phyloP scores from a whole-genome alignment of 1,140 invertebrate species.

The Acromyrmex heyeri region DNA sequence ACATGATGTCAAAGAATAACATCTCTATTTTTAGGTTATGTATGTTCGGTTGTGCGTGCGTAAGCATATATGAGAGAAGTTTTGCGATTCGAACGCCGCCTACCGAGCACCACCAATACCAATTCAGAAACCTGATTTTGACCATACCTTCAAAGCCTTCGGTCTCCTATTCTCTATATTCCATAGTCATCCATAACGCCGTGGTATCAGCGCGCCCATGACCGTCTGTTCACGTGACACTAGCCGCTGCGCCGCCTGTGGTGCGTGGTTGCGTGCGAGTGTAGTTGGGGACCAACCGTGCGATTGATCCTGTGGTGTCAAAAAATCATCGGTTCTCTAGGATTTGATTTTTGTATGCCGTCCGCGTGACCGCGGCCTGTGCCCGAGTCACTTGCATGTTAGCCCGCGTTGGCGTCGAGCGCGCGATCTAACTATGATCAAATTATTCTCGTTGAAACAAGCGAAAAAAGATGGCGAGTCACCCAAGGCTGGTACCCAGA shows the following conservation, averaged over 20 bases:
- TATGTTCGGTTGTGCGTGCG: no score
- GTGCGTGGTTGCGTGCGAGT: conserved; percentile 50
- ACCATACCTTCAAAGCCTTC: no score
- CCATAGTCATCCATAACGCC: neutral
- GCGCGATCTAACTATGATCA: conserved; percentile 92
- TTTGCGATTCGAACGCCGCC: no score
- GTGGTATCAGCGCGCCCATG: conserved; percentile 27
- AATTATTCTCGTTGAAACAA: conserved; percentile 98
- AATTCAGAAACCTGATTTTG: no score
- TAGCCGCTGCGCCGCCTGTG: conserved; percentile 66
- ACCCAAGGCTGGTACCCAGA: conserved; percentile 92
- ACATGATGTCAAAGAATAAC: no score
- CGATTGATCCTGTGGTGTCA: conserved; percentile 63
- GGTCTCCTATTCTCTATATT: no score
- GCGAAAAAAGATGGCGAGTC: conserved; percentile 98
- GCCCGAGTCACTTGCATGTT: conserved; percentile 51
- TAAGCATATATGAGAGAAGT: no score
- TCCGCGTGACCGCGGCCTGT: conserved; percentile 40
- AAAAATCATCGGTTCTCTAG: conserved; percentile 43
- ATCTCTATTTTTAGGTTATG: no score
- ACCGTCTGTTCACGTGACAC: conserved; percentile 69
- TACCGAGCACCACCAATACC: no score
- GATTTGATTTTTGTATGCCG: conserved; percentile 66
- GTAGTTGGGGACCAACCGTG: conserved; percentile 56
- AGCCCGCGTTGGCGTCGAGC: conserved; percentile 57